Evolutionary conservation across 2,113 vertebrate species (phyloP).

Genomic region (Etheostoma cragini): DNA sequence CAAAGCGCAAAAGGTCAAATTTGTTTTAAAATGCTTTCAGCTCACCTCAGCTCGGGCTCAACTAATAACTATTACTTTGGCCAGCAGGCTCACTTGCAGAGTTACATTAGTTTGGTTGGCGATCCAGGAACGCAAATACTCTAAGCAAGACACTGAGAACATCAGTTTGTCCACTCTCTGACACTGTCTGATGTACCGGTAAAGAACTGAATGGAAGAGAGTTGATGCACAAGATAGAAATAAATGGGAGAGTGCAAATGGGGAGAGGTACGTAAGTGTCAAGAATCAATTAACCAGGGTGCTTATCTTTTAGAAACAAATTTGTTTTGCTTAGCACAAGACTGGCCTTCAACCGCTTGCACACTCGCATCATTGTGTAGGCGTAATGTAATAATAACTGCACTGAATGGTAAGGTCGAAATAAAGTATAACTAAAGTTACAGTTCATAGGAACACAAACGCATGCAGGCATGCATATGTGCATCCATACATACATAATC

Average conservation of each 20-base stretch:
- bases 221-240: neutral
- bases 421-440: neutral
- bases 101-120: neutral
- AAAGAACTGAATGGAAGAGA: neutral
- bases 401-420: neutral
- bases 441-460: neutral
- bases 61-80: slow-evolving; percentile 30
- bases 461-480: neutral
- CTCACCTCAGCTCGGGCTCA: slow-evolving; percentile 1
- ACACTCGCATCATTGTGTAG: too few relatives aligned
- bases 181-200: neutral
- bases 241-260: neutral
- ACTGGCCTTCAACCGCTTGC: neutral
- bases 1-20: slow-evolving; percentile 43
- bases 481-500: neutral
- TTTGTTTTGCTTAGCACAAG: neutral
- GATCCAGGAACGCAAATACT: slow-evolving; percentile 27
- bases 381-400: neutral
- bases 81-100: slow-evolving; percentile 11
- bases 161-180: neutral
- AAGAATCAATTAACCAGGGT: neutral
- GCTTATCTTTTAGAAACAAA: slow-evolving; percentile 2
- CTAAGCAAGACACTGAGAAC: neutral
- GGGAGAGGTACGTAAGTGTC: neutral
- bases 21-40: slow-evolving; percentile 53